These are phyloP conservation scores for Geophilus truncorum DNA, from an alignment of 2,888 invertebrate genomes.

Conservation along the genomic window DNA sequence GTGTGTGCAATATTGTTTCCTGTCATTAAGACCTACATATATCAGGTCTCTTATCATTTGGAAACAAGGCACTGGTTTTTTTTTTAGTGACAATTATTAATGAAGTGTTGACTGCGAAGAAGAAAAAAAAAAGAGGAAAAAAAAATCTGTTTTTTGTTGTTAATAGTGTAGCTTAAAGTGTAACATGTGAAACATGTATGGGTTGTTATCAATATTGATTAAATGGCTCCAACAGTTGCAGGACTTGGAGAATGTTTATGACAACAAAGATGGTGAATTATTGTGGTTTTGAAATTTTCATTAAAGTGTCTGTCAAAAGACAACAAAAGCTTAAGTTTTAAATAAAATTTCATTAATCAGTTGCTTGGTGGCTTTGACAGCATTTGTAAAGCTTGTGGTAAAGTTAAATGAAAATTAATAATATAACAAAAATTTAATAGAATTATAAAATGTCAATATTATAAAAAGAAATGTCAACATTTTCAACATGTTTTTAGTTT, in stretches of 20 bases:
- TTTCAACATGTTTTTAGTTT: too few relatives aligned
- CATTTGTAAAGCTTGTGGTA: too few relatives aligned
- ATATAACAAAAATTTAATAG: too few relatives aligned
- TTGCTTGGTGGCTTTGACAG: too few relatives aligned
- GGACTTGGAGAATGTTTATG: too few relatives aligned
- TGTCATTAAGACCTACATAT: background rate
- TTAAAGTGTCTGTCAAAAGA: background rate
- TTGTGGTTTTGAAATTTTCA: background rate
- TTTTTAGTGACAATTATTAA: background rate
- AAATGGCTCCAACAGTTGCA: too few relatives aligned
- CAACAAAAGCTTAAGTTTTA: too few relatives aligned
- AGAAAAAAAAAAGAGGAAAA: background rate
- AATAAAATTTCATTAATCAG: too few relatives aligned
- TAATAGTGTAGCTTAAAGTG: background rate
- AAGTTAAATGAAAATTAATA: too few relatives aligned
- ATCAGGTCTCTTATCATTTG: background rate
- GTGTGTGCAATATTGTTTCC: conserved; percentile 9
- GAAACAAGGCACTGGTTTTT: background rate
- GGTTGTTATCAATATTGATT: background rate
- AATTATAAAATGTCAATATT: too few relatives aligned
- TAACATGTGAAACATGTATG: background rate
- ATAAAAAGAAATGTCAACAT: too few relatives aligned
- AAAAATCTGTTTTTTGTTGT: background rate
- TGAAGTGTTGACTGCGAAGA: background rate
- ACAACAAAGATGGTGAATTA: background rate